These are phyloP conservation scores for Ceraclea dissimilis DNA, from an alignment of 2,888 invertebrate species.

Conservation along the genomic window DNA sequence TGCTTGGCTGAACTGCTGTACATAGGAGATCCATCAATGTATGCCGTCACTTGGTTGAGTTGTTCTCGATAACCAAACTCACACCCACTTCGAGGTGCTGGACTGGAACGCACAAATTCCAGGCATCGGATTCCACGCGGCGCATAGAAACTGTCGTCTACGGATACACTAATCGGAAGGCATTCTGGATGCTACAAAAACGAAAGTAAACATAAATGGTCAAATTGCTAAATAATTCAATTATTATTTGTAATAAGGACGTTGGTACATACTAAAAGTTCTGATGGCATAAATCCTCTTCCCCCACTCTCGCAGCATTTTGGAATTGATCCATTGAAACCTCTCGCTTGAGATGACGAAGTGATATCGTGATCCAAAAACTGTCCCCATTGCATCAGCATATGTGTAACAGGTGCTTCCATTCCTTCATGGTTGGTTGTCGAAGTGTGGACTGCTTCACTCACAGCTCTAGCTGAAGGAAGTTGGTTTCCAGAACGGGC, in stretches of 20 bases:
- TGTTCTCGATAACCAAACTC: slow-evolving; percentile 78
- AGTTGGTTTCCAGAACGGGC: slow-evolving; percentile 53
- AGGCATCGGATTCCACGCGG: slow-evolving; percentile 66
- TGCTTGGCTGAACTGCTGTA: slow-evolving; percentile 71
- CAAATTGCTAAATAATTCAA: not conserved
- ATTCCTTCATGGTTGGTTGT: slow-evolving; percentile 39
- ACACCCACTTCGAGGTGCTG: slow-evolving; percentile 73
- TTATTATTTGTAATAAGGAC: not conserved
- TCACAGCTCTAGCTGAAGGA: slow-evolving; percentile 71
- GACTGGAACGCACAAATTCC: slow-evolving; percentile 76
- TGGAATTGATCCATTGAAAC: slow-evolving; percentile 72
- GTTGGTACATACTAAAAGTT: slow-evolving; percentile 48
- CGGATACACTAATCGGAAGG: slow-evolving; percentile 68
- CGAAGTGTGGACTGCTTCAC: slow-evolving; percentile 55
- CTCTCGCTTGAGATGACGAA: slow-evolving; percentile 66
- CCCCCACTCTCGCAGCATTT: slow-evolving; percentile 64
- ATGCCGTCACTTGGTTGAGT: slow-evolving; percentile 76
- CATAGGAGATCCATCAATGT: slow-evolving; percentile 72
- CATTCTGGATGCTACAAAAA: slow-evolving; percentile 71
- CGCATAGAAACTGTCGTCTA: slow-evolving; percentile 65
- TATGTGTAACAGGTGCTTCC: slow-evolving; percentile 61
- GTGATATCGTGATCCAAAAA: slow-evolving; percentile 84
- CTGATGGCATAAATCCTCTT: slow-evolving; percentile 50
- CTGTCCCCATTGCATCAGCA: slow-evolving; percentile 90
- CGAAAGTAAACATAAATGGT: not conserved